A percentile compares a stretch with the other conserved stretches of the same genome.
phyloP scores from a whole-genome alignment of 2,113 vertebrate genomes.

The Hyperopisus bebe region DNA sequence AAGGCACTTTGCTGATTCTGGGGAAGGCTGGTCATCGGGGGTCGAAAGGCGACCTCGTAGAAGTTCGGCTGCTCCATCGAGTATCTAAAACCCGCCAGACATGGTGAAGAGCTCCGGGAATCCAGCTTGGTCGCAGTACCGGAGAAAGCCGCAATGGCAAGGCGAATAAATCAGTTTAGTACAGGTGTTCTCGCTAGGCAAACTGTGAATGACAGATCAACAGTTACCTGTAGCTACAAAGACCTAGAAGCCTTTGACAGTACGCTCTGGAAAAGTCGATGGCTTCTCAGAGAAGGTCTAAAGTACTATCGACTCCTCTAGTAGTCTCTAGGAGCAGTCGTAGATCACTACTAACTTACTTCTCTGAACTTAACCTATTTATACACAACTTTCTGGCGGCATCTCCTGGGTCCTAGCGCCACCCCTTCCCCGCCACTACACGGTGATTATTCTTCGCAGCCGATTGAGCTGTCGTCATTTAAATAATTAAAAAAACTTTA shows the following conservation, averaged over 20 bases:
- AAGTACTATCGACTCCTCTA: neutral
- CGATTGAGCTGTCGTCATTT: neutral
- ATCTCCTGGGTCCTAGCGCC: slow-evolving; percentile 35
- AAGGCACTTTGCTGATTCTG: slow-evolving; percentile 63
- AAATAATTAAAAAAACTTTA: neutral
- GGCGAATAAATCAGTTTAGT: neutral
- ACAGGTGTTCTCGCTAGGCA: neutral
- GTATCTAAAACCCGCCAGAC: slow-evolving; percentile 74
- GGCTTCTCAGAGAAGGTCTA: neutral
- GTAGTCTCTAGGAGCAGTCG: neutral
- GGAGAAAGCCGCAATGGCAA: slow-evolving; percentile 39
- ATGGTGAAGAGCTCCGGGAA: slow-evolving; percentile 82
- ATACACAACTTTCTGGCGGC: slow-evolving; percentile 22
- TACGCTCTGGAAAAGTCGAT: neutral
- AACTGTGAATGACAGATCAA: neutral
- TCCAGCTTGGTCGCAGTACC: slow-evolving; percentile 64
- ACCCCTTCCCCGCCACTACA: neutral
- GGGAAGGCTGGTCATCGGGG: slow-evolving; percentile 69
- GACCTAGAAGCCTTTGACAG: neutral
- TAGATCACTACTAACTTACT: slow-evolving; percentile 34
- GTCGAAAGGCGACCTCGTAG: slow-evolving; percentile 89
- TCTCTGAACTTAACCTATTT: slow-evolving; percentile 23
- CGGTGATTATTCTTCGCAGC: neutral
- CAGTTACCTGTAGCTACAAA: neutral
- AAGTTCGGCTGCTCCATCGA: slow-evolving; percentile 93